Evolutionary conservation across 2,113 vertebrate species (phyloP).

Genomic region (Nerophis ophidion): DNA sequence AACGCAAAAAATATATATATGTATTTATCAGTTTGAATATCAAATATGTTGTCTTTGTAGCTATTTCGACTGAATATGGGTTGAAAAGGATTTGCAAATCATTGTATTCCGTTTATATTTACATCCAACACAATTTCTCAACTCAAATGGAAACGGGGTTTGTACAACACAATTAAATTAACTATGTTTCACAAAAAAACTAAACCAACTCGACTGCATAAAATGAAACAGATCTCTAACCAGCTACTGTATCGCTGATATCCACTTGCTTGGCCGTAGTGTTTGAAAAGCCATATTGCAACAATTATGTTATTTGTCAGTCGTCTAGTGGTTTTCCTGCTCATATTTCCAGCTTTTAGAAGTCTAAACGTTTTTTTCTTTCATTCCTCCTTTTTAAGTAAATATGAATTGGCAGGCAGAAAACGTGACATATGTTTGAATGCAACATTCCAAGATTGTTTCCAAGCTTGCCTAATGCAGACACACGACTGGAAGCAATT

Average conservation of each 20-base stretch:
- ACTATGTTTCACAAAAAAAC: not conserved
- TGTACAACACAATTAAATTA: too few species aligned
- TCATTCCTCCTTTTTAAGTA: constrained; percentile 23
- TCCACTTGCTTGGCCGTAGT: not conserved
- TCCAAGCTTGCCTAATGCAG: constrained; percentile 30
- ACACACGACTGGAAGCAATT: constrained; percentile 65
- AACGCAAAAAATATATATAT: too few species aligned
- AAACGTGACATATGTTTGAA: constrained; percentile 50
- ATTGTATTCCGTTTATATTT: too few species aligned
- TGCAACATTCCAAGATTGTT: constrained; percentile 31
- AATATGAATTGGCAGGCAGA: constrained; percentile 42
- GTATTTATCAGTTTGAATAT: too few species aligned
- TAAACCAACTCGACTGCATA: not conserved
- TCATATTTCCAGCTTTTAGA: constrained; percentile 7
- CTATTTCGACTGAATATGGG: too few species aligned
- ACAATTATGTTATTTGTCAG: constrained; percentile 1
- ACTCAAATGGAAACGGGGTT: too few species aligned
- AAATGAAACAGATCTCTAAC: not conserved
- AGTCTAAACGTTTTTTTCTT: not conserved
- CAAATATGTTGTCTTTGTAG: too few species aligned
- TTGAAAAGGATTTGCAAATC: too few species aligned
- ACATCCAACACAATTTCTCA: too few species aligned
- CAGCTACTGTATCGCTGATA: constrained; percentile 3
- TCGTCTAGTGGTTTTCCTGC: constrained; percentile 7
- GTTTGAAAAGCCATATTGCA: constrained; percentile 12